Evolutionary conservation across 1,140 invertebrate genomes (phyloP).

Genomic region (Steinernema feltiae): DNA sequence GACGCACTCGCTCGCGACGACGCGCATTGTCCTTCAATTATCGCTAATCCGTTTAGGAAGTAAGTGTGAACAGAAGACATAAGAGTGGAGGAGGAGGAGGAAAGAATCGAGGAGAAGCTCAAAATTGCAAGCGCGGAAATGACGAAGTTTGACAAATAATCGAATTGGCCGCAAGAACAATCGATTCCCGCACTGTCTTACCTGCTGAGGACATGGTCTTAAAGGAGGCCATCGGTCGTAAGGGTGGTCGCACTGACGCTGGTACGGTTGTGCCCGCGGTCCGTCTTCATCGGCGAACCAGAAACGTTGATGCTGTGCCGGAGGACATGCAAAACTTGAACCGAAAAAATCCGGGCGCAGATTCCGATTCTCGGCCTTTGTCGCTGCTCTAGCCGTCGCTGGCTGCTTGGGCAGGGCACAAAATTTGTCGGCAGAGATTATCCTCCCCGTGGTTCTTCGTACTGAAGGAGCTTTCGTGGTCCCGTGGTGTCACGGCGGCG

Average conservation of each 20-base stretch:
- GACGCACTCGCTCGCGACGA: too few species aligned
- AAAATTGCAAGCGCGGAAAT: not conserved
- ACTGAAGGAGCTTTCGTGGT: not conserved
- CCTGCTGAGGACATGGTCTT: constrained; percentile 2
- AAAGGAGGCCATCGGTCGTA: not conserved
- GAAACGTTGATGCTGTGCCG: too few species aligned
- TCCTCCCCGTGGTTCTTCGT: constrained; percentile 3
- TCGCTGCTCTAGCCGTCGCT: not conserved
- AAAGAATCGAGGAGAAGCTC: not conserved
- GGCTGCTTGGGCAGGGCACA: not conserved
- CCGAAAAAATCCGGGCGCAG: too few species aligned
- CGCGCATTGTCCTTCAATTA: not conserved
- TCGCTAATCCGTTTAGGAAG: constrained; percentile 1
- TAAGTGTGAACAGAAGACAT: not conserved
- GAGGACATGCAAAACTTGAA: too few species aligned
- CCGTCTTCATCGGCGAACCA: not conserved
- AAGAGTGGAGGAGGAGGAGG: not conserved
- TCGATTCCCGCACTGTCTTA: not conserved
- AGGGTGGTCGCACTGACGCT: not conserved
- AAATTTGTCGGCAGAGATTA: not conserved
- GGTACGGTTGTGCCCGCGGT: not conserved
- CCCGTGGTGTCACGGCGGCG: too few species aligned
- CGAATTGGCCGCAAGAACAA: not conserved
- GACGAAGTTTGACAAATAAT: not conserved
- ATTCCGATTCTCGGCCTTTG: not conserved